Evolutionary conservation across 2,888 invertebrate genomes (phyloP).

Genomic region (Oxycera nigricornis): DNA sequence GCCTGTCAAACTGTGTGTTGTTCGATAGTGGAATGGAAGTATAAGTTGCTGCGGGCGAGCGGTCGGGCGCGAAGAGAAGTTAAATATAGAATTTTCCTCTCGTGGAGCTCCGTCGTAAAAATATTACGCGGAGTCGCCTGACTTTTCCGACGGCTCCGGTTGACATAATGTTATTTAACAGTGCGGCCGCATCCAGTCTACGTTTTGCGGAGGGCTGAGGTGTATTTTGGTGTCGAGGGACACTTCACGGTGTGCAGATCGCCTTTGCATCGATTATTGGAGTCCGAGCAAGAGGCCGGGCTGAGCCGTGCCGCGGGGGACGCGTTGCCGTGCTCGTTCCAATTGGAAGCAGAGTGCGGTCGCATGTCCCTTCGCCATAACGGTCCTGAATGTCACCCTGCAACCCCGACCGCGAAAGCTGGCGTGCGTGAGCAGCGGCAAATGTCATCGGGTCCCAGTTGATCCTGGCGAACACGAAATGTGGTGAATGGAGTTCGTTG

Average conservation of each 20-base stretch:
- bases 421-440: not conserved
- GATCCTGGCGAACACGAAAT: not conserved
- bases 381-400: not conserved
- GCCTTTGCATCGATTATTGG: not conserved
- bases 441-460: too few relatives aligned
- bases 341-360: not conserved
- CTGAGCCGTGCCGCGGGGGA: not conserved
- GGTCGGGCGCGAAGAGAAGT: conserved; percentile 1
- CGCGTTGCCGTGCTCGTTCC: not conserved
- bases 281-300: not conserved
- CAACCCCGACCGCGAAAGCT: not conserved
- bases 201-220: not conserved
- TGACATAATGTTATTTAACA: conserved; percentile 23
- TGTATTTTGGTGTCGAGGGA: not conserved
- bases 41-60: not conserved
- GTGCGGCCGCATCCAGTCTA: not conserved
- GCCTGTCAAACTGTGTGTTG: conserved; percentile 31
- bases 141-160: not conserved
- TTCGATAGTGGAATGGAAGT: not conserved
- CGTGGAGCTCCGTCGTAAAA: conserved; percentile 19
- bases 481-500: too few relatives aligned
- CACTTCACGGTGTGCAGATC: not conserved
- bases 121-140: conserved; percentile 21
- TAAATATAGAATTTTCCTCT: conserved; percentile 36
- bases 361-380: not conserved